Conservation (phyloP, 2,113 vertebrate species). For the Syngnathus typhle region DNA sequence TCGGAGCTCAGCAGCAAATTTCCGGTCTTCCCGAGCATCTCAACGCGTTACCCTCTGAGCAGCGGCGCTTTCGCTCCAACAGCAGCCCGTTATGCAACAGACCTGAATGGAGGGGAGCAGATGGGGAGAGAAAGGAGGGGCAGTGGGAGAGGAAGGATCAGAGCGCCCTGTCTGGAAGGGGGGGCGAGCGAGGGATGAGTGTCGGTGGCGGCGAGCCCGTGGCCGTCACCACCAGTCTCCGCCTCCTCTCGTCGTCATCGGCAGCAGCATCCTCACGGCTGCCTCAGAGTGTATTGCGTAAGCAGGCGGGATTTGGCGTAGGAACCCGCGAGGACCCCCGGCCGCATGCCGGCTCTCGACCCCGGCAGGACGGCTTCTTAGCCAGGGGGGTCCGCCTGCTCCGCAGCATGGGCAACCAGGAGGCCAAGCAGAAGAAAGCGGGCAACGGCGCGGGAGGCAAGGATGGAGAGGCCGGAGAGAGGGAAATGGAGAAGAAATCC, state of each 20-base stretch:
- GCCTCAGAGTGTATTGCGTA: constrained; percentile 54
- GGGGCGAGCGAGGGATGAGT: constrained; percentile 67
- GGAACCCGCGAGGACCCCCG: constrained; percentile 46
- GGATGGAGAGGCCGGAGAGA: constrained; percentile 67
- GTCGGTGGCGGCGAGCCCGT: constrained; percentile 55
- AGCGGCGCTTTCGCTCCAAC: constrained; percentile 68
- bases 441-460: constrained; percentile 59
- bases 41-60: constrained; percentile 43
- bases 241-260: constrained; percentile 62
- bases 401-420: constrained; percentile 91
- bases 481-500: constrained; percentile 79
- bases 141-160: constrained; percentile 69
- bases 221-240: constrained; percentile 58
- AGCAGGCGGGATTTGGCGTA: constrained; percentile 61
- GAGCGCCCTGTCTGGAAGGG: constrained; percentile 68
- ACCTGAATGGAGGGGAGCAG: constrained; percentile 65
- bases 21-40: constrained; percentile 57
- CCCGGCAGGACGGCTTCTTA: constrained; percentile 75
- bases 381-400: constrained; percentile 61
- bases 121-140: constrained; percentile 70
- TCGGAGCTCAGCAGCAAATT: constrained; percentile 47
- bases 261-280: constrained; percentile 60
- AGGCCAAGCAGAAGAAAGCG: constrained; percentile 84
- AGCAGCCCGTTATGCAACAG: constrained; percentile 82
- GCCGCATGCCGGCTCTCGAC: constrained; percentile 36